Conservation (phyloP, 2,888 invertebrate genomes). For the Sarcophaga caerulescens region DNA sequence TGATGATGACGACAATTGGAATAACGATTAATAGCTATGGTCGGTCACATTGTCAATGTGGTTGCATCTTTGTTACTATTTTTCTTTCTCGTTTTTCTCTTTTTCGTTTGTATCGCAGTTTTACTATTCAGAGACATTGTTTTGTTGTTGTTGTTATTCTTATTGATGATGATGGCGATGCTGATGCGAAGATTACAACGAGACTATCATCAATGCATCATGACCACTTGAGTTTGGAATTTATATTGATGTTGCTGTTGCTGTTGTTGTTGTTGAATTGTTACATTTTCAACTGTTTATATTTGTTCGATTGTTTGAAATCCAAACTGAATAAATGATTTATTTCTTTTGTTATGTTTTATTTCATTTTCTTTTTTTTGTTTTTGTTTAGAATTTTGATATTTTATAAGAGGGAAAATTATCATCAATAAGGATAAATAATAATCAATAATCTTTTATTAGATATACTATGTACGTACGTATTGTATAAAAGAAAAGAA, state of each 20-base stretch:
- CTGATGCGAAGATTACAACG: constrained; percentile 26
- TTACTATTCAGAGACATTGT: neutral
- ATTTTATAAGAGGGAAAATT: constrained; percentile 5
- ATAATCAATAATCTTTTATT: constrained; percentile 47
- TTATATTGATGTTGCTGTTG: neutral
- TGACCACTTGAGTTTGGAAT: constrained; percentile 44
- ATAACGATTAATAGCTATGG: neutral
- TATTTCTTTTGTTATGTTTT: constrained; percentile 9
- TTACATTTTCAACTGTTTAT: constrained; percentile 17
- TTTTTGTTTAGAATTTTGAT: neutral
- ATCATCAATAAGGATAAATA: constrained; percentile 56
- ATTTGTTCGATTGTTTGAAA: neutral
- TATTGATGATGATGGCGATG: constrained; percentile 17
- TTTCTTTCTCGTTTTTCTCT: neutral
- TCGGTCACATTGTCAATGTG: neutral
- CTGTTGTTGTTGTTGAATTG: neutral
- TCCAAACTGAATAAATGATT: constrained; percentile 28
- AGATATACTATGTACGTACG: neutral
- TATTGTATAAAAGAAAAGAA: neutral
- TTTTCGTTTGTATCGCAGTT: neutral
- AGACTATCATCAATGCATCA: constrained; percentile 28
- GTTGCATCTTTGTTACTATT: no score
- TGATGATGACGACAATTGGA: constrained; percentile 35
- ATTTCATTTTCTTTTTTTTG: neutral
- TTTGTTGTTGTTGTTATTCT: constrained; percentile 1